Conservation (phyloP, 1,140 invertebrate genomes). For the Phthorimaea operculella region DNA sequence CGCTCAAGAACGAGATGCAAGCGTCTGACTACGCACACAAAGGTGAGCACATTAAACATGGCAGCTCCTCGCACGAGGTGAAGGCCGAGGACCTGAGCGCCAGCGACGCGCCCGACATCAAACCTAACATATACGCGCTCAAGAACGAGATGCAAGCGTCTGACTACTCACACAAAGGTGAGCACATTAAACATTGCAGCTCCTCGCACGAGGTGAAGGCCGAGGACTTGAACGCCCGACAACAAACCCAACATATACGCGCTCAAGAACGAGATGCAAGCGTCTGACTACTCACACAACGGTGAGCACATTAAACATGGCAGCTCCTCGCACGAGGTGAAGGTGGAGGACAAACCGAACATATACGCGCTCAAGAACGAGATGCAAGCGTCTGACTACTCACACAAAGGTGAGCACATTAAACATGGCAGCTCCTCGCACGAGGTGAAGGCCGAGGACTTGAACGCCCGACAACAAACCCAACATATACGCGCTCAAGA, state of each 20-base stretch:
- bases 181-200: no score
- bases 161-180: constrained; percentile 62
- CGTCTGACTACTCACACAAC: constrained; percentile 60
- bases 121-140: constrained; percentile 62
- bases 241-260: constrained; percentile 64
- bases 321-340: constrained; percentile 57
- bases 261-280: constrained; percentile 63
- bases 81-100: constrained; percentile 63
- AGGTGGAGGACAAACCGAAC: constrained; percentile 65
- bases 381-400: constrained; percentile 60
- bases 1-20: constrained; percentile 63
- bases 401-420: constrained; percentile 57
- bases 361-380: constrained; percentile 64
- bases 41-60: no score
- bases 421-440: constrained; percentile 54
- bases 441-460: constrained; percentile 63
- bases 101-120: constrained; percentile 55
- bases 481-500: constrained; percentile 62
- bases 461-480: constrained; percentile 63
- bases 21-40: constrained; percentile 60
- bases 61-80: constrained; percentile 55
- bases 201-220: constrained; percentile 61
- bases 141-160: constrained; percentile 64
- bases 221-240: constrained; percentile 60
- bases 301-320: no score